A percentile compares a stretch with the other conserved stretches of the same genome.
These are phyloP conservation scores for Coreoperca whiteheadi DNA, from an alignment of 2,113 vertebrate genomes.

Conservation along the genomic window DNA sequence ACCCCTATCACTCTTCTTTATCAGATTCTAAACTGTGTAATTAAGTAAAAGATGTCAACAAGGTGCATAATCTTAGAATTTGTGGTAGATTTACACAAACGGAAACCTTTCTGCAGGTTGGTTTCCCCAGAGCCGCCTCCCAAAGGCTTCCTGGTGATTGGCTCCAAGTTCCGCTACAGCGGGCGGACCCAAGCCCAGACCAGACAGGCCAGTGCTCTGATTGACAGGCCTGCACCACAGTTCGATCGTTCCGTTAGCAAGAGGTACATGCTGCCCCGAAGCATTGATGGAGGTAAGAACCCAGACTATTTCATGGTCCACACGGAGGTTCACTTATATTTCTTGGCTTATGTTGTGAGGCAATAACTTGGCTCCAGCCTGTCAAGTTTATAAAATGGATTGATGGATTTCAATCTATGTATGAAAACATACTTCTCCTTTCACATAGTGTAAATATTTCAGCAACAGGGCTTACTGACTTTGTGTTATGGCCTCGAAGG, in stretches of 20 bases:
- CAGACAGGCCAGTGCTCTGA: constrained; percentile 95
- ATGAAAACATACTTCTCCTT: background rate
- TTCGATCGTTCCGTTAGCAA: constrained; percentile 98
- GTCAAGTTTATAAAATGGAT: background rate
- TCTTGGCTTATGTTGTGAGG: background rate
- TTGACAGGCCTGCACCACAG: constrained; percentile 96
- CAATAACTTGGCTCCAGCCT: background rate
- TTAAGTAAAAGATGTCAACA: background rate
- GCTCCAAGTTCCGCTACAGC: constrained; percentile 99
- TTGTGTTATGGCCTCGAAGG: constrained; percentile 14
- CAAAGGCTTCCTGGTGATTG: constrained; percentile 98
- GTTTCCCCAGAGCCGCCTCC: constrained; percentile 98
- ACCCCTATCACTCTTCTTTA: background rate
- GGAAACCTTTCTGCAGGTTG: constrained; percentile 83
- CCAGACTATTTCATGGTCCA: background rate
- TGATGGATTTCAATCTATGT: background rate
- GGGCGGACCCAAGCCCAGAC: constrained; percentile 98
- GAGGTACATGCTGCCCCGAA: constrained; percentile 95
- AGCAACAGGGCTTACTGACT: background rate
- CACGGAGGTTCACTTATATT: background rate
- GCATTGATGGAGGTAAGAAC: constrained; percentile 94
- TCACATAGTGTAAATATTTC: constrained; percentile 26
- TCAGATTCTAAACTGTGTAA: background rate
- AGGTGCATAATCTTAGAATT: background rate
- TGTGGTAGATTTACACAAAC: background rate